phyloP scores from a whole-genome alignment of 2,888 invertebrate genomes.

The Heliconius charithonia region DNA sequence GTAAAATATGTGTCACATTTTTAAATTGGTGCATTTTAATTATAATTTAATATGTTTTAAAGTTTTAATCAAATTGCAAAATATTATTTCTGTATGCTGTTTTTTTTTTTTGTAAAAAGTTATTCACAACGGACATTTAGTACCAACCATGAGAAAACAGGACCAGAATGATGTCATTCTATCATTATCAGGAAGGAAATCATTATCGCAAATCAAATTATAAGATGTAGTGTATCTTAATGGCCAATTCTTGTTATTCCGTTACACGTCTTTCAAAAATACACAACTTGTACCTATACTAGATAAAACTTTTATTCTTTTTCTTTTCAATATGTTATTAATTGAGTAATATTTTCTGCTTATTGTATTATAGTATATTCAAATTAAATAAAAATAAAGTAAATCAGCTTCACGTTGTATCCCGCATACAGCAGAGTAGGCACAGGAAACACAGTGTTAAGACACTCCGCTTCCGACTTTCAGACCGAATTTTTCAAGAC shows the following conservation, averaged over 20 bases:
- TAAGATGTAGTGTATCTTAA: constrained; percentile 12
- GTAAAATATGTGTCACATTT: no score
- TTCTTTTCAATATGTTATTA: not conserved
- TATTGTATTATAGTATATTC: not conserved
- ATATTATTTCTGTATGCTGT: not conserved
- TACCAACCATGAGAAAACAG: constrained; percentile 5
- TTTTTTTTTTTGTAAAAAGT: constrained; percentile 1
- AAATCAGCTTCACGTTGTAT: no score
- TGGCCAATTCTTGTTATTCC: constrained; percentile 4
- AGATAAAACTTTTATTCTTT: not conserved
- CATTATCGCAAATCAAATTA: constrained; percentile 18
- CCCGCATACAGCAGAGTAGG: no score
- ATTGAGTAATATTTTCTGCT: not conserved
- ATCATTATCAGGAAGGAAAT: constrained; percentile 22
- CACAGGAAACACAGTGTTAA: no score
- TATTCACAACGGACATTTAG: not conserved
- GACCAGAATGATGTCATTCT: constrained; percentile 13
- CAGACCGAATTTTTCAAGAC: no score
- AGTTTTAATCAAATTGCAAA: not conserved
- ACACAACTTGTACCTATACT: not conserved
- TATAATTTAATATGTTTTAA: not conserved
- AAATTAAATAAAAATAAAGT: no score
- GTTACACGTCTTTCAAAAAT: constrained; percentile 5
- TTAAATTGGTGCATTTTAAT: not conserved
- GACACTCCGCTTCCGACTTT: no score